These are phyloP conservation scores for Caenorhabditis drosophilae DNA, from an alignment of 2,888 invertebrate genomes.

Conservation along the genomic window DNA sequence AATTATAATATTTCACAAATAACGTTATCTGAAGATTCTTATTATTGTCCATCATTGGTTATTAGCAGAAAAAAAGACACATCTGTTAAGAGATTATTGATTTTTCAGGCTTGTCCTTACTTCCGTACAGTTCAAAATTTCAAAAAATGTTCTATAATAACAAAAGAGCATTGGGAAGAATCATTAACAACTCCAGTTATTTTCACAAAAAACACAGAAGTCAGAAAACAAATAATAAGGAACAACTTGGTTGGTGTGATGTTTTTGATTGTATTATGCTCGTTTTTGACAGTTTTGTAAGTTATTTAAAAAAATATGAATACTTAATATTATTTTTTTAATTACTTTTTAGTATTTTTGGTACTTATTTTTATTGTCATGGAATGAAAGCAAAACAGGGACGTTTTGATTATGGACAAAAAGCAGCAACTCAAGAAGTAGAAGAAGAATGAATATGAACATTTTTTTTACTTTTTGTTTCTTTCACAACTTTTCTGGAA, in stretches of 20 bases:
- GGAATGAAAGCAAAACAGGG: slow-evolving; percentile 61
- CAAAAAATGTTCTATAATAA: slow-evolving; percentile 50
- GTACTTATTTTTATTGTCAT: slow-evolving; percentile 60
- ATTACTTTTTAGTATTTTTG: slow-evolving; percentile 47
- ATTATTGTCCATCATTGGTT: slow-evolving; percentile 61
- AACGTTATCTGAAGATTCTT: slow-evolving; percentile 59
- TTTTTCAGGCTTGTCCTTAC: slow-evolving; percentile 60
- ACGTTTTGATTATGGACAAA: slow-evolving; percentile 50
- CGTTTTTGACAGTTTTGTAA: slow-evolving; percentile 9
- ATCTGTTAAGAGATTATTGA: background rate
- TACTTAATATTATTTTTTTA: slow-evolving; percentile 11
- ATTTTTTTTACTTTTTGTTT: background rate
- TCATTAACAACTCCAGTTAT: background rate
- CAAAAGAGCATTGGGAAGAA: slow-evolving; percentile 43
- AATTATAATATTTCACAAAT: slow-evolving; percentile 56
- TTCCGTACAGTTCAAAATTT: slow-evolving; percentile 63
- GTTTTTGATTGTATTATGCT: background rate
- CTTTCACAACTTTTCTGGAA: too few species aligned
- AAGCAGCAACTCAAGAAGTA: slow-evolving; percentile 11
- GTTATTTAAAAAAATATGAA: slow-evolving; percentile 10
- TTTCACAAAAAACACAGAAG: slow-evolving; percentile 10
- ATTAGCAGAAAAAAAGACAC: background rate
- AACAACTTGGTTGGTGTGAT: slow-evolving; percentile 32
- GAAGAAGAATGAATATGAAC: slow-evolving; percentile 3
- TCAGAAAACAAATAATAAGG: slow-evolving; percentile 14